phyloP scores from a whole-genome alignment of 1,140 invertebrate genomes.

The Medauroidea extradentata region DNA sequence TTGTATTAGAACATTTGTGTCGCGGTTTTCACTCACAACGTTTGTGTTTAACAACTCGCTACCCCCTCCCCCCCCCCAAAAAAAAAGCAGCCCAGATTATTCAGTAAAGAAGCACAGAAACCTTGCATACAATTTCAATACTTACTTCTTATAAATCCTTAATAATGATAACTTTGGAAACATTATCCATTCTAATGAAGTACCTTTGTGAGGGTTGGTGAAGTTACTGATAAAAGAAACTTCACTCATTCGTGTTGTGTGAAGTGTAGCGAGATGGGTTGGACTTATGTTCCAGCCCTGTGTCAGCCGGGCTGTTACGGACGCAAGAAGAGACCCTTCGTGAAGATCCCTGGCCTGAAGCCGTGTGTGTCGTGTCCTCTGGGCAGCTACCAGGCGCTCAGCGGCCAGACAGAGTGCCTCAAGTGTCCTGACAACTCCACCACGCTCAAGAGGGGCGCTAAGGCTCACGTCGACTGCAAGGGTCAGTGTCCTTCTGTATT shows the following conservation, averaged over 20 bases:
- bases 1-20: too few relatives aligned
- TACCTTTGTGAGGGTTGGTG: too few relatives aligned
- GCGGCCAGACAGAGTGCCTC: conserved; percentile 51
- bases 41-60: too few relatives aligned
- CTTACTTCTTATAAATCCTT: too few relatives aligned
- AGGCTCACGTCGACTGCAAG: conserved; percentile 44
- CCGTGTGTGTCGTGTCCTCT: conserved; percentile 55
- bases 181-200: too few relatives aligned
- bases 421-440: conserved; percentile 53
- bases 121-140: too few relatives aligned
- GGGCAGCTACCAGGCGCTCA: conserved; percentile 56
- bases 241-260: not conserved
- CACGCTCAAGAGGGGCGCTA: conserved; percentile 48
- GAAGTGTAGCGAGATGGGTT: not conserved
- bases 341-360: conserved; percentile 25
- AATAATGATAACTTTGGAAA: too few relatives aligned
- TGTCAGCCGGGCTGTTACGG: conserved; percentile 41
- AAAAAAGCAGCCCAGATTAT: too few relatives aligned
- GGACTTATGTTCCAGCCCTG: conserved; percentile 28
- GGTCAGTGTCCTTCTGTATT: not conserved
- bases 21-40: too few relatives aligned
- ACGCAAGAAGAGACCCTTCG: conserved; percentile 22
- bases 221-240: not conserved
- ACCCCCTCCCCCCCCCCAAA: too few relatives aligned
- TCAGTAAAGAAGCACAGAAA: too few relatives aligned